Conservation (phyloP, 2,888 invertebrate genomes). For the Chrysopilus asiliformis region DNA sequence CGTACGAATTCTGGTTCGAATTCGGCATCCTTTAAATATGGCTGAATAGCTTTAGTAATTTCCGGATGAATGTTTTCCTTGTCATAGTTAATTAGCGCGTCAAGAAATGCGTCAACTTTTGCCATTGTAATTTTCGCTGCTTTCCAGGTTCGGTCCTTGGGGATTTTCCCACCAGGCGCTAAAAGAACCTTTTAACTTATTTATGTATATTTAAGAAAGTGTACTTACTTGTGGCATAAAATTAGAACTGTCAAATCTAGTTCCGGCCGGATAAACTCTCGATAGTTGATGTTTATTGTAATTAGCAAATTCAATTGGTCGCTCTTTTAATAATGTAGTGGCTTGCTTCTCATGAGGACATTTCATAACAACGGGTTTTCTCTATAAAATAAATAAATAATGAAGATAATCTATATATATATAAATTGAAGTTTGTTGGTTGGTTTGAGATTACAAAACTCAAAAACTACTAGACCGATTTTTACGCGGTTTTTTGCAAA, state of each 20-base stretch:
- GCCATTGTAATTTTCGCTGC: conserved; percentile 83
- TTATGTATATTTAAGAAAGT: too few species aligned
- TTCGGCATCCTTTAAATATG: conserved; percentile 83
- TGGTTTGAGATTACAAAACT: too few species aligned
- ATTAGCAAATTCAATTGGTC: conserved; percentile 88
- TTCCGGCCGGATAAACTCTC: conserved; percentile 91
- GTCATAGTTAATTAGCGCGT: conserved; percentile 78
- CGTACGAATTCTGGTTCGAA: conserved; percentile 89
- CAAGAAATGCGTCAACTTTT: conserved; percentile 84
- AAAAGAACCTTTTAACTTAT: too few species aligned
- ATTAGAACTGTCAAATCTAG: conserved; percentile 92
- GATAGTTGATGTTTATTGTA: conserved; percentile 96
- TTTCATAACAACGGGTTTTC: conserved; percentile 88
- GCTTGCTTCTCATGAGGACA: conserved; percentile 98
- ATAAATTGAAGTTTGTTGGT: too few species aligned
- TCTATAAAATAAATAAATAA: conserved; percentile 42
- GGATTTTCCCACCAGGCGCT: conserved; percentile 78
- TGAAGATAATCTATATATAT: too few species aligned
- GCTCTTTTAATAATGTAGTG: conserved; percentile 78
- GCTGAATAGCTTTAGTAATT: conserved; percentile 86
- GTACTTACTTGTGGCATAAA: conserved; percentile 81
- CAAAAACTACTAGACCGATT: too few species aligned
- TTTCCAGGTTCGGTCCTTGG: conserved; percentile 95
- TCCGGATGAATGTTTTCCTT: conserved; percentile 95
- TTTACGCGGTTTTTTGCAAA: too few species aligned